phyloP scores from a whole-genome alignment of 2,113 vertebrate genomes.

The Eudyptes chrysolophus region DNA sequence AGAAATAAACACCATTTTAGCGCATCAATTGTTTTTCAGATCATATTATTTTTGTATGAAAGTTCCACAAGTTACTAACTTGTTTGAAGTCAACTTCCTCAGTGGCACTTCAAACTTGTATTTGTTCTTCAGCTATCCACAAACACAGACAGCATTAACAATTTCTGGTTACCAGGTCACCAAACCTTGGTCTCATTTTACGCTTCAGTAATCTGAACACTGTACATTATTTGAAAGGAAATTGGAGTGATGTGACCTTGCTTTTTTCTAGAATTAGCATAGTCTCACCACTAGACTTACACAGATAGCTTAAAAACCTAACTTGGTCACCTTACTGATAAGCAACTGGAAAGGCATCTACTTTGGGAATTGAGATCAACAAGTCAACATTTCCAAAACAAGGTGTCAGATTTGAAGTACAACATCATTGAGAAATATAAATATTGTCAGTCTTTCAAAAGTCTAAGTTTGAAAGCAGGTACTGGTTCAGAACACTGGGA shows the following conservation, averaged over 20 bases:
- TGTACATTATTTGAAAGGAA: background rate
- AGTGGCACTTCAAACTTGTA: background rate
- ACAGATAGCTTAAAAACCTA: background rate
- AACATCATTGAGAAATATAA: background rate
- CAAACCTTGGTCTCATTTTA: conserved; percentile 51
- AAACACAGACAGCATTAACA: background rate
- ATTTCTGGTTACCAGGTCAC: conserved; percentile 52
- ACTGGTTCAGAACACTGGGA: background rate
- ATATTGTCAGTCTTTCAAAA: background rate
- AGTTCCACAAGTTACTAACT: background rate
- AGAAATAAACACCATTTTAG: conserved; percentile 2
- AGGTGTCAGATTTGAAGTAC: background rate
- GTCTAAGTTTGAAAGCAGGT: background rate
- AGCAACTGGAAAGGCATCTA: background rate
- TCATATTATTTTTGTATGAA: background rate
- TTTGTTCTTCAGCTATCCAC: conserved; percentile 22
- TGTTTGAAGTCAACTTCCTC: conserved; percentile 22
- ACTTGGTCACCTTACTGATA: background rate
- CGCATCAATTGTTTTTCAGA: background rate
- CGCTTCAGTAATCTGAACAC: conserved; percentile 41
- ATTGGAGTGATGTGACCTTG: background rate
- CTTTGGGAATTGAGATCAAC: background rate
- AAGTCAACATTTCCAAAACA: background rate
- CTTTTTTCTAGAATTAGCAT: background rate
- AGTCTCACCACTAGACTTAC: background rate